Conservation (phyloP, 2,113 vertebrate genomes). For the Pseudorasbora parva region DNA sequence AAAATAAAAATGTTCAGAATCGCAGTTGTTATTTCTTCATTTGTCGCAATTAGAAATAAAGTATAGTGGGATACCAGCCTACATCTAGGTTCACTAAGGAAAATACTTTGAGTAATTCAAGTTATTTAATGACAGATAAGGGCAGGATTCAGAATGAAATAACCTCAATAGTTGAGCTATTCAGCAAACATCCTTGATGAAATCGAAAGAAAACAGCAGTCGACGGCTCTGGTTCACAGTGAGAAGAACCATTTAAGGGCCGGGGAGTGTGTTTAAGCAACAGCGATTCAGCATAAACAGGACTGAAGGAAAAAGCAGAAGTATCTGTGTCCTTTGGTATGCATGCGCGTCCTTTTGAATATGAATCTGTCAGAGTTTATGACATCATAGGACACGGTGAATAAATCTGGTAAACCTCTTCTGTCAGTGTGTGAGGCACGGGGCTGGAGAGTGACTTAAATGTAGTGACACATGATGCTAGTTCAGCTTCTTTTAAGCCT, state of each 20-base stretch:
- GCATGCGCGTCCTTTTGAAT: constrained; percentile 11
- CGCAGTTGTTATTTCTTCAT: no score
- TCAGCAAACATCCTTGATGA: background rate
- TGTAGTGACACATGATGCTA: background rate
- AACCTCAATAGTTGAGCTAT: background rate
- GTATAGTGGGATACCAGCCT: background rate
- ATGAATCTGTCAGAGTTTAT: constrained; percentile 18
- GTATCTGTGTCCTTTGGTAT: constrained; percentile 49
- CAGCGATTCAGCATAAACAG: constrained; percentile 44
- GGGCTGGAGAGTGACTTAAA: background rate
- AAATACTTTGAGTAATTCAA: background rate
- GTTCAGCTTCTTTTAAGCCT: background rate
- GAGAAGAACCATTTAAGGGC: constrained; percentile 35
- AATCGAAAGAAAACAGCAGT: background rate
- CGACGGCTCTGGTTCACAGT: background rate
- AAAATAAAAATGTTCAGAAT: no score
- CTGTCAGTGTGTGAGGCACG: background rate
- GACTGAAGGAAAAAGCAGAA: constrained; percentile 31
- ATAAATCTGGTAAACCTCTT: background rate
- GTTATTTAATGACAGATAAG: background rate
- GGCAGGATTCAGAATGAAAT: background rate
- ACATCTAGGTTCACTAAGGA: background rate
- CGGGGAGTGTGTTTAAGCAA: constrained; percentile 4
- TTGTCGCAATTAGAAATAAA: no score
- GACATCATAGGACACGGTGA: background rate